These are phyloP conservation scores for Phalangium opilio DNA, from an alignment of 2,888 invertebrate genomes.

Conservation along the genomic window DNA sequence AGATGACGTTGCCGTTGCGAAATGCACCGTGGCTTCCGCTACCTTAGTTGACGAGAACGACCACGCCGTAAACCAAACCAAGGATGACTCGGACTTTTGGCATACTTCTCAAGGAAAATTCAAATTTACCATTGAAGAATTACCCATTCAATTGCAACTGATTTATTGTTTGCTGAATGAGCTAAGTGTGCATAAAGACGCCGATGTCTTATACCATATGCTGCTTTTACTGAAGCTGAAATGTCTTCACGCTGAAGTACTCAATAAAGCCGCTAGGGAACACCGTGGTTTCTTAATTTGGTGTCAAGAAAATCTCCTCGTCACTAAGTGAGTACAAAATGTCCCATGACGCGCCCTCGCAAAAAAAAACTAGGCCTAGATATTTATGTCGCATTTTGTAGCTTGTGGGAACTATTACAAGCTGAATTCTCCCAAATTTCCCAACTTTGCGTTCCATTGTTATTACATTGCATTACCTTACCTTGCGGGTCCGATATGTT, in stretches of 20 bases:
- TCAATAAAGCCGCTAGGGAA: constrained; percentile 67
- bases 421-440: constrained; percentile 88
- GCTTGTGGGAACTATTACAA: constrained; percentile 82
- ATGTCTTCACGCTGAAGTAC: constrained; percentile 84
- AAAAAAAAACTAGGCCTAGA: no score
- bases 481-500: constrained; percentile 88
- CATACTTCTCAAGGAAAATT: constrained; percentile 84
- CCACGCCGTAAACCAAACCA: constrained; percentile 41
- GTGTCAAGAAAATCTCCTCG: constrained; percentile 87
- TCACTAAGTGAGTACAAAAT: constrained; percentile 68
- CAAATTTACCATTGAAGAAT: constrained; percentile 70
- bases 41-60: constrained; percentile 61
- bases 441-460: constrained; percentile 74
- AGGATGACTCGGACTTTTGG: constrained; percentile 73
- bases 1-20: constrained; percentile 63
- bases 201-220: constrained; percentile 83
- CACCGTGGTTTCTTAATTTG: constrained; percentile 84
- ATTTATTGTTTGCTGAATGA: constrained; percentile 60
- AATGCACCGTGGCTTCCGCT: constrained; percentile 55
- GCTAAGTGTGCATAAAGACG: constrained; percentile 38
- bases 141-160: constrained; percentile 83
- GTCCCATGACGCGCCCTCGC: no score
- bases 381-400: no score
- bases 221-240: constrained; percentile 79
- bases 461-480: constrained; percentile 86